Percentiles rank a stretch among this genome's conserved stretches.
phyloP scores from a whole-genome alignment of 1,140 invertebrate genomes.

The Ceratina australensis region DNA sequence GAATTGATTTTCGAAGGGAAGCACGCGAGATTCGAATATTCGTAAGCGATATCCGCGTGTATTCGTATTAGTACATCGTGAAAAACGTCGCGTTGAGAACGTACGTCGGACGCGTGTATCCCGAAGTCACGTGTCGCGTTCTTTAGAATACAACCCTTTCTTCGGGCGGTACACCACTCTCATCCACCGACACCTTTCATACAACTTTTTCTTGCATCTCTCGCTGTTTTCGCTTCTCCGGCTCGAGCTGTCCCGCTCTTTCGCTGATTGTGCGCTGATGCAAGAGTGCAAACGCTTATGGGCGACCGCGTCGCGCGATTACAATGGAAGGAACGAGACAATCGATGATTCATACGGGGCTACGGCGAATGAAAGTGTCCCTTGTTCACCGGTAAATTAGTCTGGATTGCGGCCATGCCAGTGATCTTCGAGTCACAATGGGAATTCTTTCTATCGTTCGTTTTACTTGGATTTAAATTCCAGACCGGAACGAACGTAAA shows the following conservation, averaged over 20 bases:
- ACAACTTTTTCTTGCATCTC: neutral
- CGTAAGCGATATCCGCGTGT: neutral
- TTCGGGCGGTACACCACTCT: slow-evolving; percentile 30
- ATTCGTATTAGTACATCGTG: neutral
- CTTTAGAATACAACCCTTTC: slow-evolving; percentile 26
- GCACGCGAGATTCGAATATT: neutral
- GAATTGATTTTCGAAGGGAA: too few relatives aligned
- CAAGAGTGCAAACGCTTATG: slow-evolving; percentile 20
- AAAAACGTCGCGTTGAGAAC: neutral
- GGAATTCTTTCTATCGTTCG: neutral
- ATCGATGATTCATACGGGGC: slow-evolving; percentile 26
- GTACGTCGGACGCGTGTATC: slow-evolving; percentile 9
- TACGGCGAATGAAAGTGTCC: slow-evolving; percentile 13
- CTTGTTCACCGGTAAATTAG: slow-evolving; percentile 24
- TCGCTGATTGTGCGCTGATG: slow-evolving; percentile 44
- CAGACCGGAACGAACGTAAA: too few relatives aligned
- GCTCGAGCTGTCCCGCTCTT: slow-evolving; percentile 40
- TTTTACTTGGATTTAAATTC: too few relatives aligned
- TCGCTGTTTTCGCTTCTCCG: neutral
- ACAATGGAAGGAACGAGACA: slow-evolving; percentile 52
- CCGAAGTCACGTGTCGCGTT: slow-evolving; percentile 37
- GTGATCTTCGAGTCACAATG: neutral
- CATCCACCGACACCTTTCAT: slow-evolving; percentile 19
- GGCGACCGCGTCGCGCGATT: slow-evolving; percentile 41
- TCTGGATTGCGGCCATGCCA: slow-evolving; percentile 17